A percentile compares a stretch with the other conserved stretches of the same genome.
Conservation (phyloP, 1,140 invertebrate species). For the Apis cerana region DNA sequence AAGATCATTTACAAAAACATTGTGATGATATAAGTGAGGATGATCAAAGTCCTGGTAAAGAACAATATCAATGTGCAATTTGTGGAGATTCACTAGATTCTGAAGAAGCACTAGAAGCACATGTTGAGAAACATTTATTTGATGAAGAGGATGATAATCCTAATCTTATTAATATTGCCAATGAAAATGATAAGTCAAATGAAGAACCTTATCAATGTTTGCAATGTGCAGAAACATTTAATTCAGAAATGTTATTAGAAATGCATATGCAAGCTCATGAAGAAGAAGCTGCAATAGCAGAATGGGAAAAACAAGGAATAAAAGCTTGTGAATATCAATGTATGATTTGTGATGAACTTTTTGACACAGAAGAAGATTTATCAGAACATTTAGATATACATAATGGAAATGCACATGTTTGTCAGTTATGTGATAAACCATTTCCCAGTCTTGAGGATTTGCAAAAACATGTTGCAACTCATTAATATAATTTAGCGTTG, state of each 20-base stretch:
- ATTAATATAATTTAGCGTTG: slow-evolving; percentile 61
- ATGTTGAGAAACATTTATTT: slow-evolving; percentile 75
- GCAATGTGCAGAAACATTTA: slow-evolving; percentile 70
- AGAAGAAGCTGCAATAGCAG: slow-evolving; percentile 73
- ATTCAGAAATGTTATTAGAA: slow-evolving; percentile 71
- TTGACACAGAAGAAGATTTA: slow-evolving; percentile 68
- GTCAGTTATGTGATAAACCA: slow-evolving; percentile 75
- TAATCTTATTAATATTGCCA: slow-evolving; percentile 71
- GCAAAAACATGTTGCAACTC: slow-evolving; percentile 75
- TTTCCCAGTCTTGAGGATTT: slow-evolving; percentile 72
- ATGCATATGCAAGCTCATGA: slow-evolving; percentile 76
- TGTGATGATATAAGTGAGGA: slow-evolving; percentile 77
- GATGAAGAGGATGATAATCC: slow-evolving; percentile 78
- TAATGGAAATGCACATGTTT: slow-evolving; percentile 72
- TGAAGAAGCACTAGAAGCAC: slow-evolving; percentile 71
- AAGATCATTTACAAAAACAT: slow-evolving; percentile 78
- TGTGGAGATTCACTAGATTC: slow-evolving; percentile 73
- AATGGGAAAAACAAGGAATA: slow-evolving; percentile 72
- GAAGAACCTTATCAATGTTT: slow-evolving; percentile 63
- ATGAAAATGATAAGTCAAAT: slow-evolving; percentile 40
- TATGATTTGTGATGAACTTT: slow-evolving; percentile 73
- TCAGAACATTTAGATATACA: slow-evolving; percentile 72
- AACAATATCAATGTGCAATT: slow-evolving; percentile 77
- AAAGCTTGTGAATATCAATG: slow-evolving; percentile 54
- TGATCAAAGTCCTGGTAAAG: slow-evolving; percentile 64